Evolutionary conservation across 2,888 invertebrate species (phyloP).

Genomic region (Chrysina gloriosa): DNA sequence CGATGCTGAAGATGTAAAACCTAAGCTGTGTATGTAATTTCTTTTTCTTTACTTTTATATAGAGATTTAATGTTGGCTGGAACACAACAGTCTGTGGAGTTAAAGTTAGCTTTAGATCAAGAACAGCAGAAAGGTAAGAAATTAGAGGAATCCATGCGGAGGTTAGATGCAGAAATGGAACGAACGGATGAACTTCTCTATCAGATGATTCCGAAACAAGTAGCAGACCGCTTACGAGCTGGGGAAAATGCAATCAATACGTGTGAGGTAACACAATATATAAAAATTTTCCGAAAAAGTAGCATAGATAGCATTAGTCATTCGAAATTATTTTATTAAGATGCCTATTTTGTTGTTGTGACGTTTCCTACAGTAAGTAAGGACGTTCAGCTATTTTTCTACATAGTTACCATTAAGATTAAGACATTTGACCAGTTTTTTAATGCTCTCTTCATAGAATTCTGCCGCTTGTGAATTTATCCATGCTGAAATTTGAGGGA

Average conservation of each 20-base stretch:
- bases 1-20: too few species aligned
- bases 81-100: constrained; percentile 96
- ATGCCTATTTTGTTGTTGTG: too few species aligned
- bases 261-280: constrained; percentile 81
- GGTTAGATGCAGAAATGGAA: constrained; percentile 95
- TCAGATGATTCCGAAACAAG: constrained; percentile 99
- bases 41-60: background rate
- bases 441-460: too few species aligned
- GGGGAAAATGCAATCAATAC: constrained; percentile 98
- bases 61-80: constrained; percentile 96
- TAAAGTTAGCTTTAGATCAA: constrained; percentile 94
- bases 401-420: too few species aligned
- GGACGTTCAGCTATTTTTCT: too few species aligned
- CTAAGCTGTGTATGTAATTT: constrained; percentile 7
- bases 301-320: too few species aligned
- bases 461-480: too few species aligned
- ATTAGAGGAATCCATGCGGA: constrained; percentile 95
- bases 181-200: constrained; percentile 95
- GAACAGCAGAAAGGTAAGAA: constrained; percentile 97
- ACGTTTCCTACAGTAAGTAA: too few species aligned
- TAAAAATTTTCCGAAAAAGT: too few species aligned
- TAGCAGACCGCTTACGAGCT: constrained; percentile 90
- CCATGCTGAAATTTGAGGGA: too few species aligned
- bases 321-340: too few species aligned
- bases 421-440: too few species aligned